Conservation (phyloP, 2,888 invertebrate species). For the Chaetogeoica ovagalla region DNA sequence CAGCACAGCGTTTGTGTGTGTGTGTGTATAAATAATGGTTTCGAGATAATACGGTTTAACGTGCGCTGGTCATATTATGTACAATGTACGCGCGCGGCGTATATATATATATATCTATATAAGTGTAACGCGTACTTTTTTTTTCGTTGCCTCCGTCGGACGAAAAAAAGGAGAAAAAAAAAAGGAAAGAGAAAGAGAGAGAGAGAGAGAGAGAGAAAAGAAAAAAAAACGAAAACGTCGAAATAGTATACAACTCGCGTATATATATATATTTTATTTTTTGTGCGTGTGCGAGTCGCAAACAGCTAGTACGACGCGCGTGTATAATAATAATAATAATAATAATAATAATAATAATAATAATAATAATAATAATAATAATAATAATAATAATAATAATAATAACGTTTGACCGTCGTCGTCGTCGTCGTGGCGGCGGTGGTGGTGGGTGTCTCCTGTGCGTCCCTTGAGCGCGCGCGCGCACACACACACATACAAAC, state of each 20-base stretch:
- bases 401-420: conserved; percentile 46
- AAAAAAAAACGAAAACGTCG: conserved; percentile 10
- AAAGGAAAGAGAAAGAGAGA: no score
- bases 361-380: no score
- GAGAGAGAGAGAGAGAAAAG: no score
- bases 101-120: neutral
- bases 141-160: neutral
- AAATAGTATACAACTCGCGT: neutral
- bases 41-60: conserved; percentile 43
- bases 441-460: no score
- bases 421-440: neutral
- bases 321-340: no score
- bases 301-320: no score
- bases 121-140: neutral
- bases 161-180: neutral
- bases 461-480: no score
- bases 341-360: no score
- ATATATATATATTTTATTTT: no score
- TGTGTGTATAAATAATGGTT: conserved; percentile 35
- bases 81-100: neutral
- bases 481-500: neutral
- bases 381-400: no score
- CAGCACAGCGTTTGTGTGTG: no score
- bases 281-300: no score
- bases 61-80: conserved; percentile 8